Percentiles rank a stretch among this genome's conserved stretches.
Evolutionary conservation across 2,888 invertebrate species (phyloP).

Genomic region (Celastrina argiolus): DNA sequence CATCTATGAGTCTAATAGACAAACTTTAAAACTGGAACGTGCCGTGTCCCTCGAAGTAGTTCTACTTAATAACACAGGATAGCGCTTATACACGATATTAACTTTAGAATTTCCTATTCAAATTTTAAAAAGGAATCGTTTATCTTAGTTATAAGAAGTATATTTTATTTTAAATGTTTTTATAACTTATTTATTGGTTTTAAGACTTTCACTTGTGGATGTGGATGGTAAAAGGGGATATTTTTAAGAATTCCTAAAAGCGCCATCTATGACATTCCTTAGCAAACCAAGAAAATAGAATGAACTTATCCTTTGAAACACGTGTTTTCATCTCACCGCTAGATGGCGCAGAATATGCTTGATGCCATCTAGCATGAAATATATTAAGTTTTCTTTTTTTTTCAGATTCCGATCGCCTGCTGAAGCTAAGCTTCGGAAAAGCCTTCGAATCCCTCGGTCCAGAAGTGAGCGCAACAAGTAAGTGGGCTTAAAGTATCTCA

Average conservation of each 20-base stretch:
- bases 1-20: background rate
- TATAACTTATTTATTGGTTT: too few relatives aligned
- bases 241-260: constrained; percentile 12
- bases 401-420: constrained; percentile 70
- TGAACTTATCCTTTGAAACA: background rate
- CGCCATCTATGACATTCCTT: constrained; percentile 38
- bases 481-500: constrained; percentile 52
- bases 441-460: constrained; percentile 81
- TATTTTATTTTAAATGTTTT: too few relatives aligned
- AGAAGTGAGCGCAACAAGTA: constrained; percentile 86
- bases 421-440: constrained; percentile 73
- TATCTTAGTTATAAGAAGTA: too few relatives aligned
- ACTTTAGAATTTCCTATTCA: background rate
- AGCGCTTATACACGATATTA: background rate
- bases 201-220: too few relatives aligned
- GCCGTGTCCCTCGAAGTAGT: background rate
- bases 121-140: too few relatives aligned
- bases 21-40: background rate
- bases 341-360: constrained; percentile 55
- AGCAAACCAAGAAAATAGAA: background rate
- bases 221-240: too few relatives aligned
- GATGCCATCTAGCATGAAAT: too few relatives aligned
- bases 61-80: background rate
- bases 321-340: background rate
- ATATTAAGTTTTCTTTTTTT: too few relatives aligned